Percentiles rank a stretch among this genome's conserved stretches.
phyloP scores from a whole-genome alignment of 2,113 vertebrate species.

The Mesoclemmys tuberculata region DNA sequence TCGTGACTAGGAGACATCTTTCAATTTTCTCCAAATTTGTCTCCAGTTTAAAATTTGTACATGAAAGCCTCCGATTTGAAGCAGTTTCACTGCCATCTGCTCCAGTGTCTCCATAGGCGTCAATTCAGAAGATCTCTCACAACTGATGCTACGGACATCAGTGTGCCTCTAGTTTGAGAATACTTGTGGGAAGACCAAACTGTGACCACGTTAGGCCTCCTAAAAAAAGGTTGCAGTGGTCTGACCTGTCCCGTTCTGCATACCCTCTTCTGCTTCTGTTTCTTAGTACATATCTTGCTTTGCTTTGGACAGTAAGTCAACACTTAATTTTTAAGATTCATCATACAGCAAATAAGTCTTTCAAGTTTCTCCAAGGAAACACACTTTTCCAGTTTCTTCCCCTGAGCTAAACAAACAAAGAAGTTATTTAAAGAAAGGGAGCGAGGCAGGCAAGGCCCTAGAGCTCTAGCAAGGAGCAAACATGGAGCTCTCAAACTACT shows the following conservation, averaged over 20 bases:
- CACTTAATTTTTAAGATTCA: neutral
- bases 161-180: fast-evolving
- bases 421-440: neutral
- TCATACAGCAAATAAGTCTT: neutral
- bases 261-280: neutral
- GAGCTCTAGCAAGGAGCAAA: neutral
- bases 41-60: neutral
- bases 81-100: constrained; percentile 53
- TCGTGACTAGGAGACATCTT: fast-evolving
- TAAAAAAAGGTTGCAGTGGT: neutral
- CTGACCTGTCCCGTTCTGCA: neutral
- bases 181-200: neutral
- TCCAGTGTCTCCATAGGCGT: neutral
- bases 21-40: fast-evolving
- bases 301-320: neutral
- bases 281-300: neutral
- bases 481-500: neutral
- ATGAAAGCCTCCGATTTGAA: neutral
- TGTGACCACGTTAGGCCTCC: neutral
- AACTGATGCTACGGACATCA: neutral
- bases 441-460: neutral
- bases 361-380: neutral
- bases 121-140: neutral
- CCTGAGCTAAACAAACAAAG: neutral
- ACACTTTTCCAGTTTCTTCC: neutral